Percentiles rank a stretch among this genome's conserved stretches.
Evolutionary conservation across 2,888 invertebrate genomes (phyloP).

Genomic region (Hypomecis punctinalis): DNA sequence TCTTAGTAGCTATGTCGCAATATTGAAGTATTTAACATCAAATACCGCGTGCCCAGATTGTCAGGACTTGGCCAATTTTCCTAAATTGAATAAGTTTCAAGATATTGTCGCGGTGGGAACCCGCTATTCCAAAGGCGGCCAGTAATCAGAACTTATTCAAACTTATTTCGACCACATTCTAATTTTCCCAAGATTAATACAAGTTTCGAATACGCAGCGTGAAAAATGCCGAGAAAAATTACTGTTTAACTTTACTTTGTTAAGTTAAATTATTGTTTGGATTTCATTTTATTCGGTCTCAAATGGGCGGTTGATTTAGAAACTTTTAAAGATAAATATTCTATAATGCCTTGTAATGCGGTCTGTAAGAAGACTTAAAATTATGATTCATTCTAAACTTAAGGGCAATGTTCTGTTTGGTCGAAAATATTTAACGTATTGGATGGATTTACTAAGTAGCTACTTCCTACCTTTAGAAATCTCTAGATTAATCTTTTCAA

Average conservation of each 20-base stretch:
- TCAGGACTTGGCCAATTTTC: conserved; percentile 53
- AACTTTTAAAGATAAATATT: conserved; percentile 25
- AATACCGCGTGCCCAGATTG: conserved; percentile 45
- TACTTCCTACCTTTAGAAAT: no score
- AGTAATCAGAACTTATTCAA: conserved; percentile 59
- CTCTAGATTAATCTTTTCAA: no score
- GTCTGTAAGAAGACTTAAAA: no score
- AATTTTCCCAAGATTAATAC: conserved; percentile 51
- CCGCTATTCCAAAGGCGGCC: conserved; percentile 50
- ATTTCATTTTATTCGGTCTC: conserved; percentile 16
- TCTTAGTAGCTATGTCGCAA: no score
- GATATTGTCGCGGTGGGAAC: conserved; percentile 54
- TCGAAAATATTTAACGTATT: no score
- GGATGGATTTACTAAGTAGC: no score
- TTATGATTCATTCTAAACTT: no score
- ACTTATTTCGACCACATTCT: conserved; percentile 55
- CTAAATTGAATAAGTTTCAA: conserved; percentile 68
- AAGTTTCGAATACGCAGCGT: conserved; percentile 42
- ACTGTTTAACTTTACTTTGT: conserved; percentile 26
- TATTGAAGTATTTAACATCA: conserved; percentile 22
- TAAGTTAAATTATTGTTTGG: conserved; percentile 25
- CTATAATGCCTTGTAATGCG: conserved; percentile 16
- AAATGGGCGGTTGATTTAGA: conserved; percentile 16
- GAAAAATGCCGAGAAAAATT: conserved; percentile 42
- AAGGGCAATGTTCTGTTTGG: no score